These are phyloP conservation scores for Rhyacichthys aspro DNA, from an alignment of 2,797 vertebrate genomes.

Conservation along the genomic window DNA sequence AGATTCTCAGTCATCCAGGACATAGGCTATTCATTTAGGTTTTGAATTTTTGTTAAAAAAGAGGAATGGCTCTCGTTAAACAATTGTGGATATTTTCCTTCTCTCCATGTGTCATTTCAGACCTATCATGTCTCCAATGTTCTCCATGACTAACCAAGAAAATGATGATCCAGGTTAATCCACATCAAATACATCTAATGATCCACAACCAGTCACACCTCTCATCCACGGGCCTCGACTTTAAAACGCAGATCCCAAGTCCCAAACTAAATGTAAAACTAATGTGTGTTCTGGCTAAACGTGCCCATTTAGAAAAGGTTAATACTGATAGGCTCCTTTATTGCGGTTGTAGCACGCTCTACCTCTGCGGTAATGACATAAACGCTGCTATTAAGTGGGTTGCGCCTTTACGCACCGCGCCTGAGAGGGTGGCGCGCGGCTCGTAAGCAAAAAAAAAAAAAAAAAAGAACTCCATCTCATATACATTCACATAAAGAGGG, in stretches of 20 bases:
- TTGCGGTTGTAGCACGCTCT: slow-evolving; percentile 88
- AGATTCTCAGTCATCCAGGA: no score
- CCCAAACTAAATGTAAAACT: not conserved
- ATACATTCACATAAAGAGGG: slow-evolving; percentile 2
- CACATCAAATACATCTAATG: not conserved
- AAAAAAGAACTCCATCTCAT: not conserved
- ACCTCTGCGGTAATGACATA: slow-evolving; percentile 85
- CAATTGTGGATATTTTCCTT: no score
- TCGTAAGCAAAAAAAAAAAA: not conserved
- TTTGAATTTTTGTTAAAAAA: no score
- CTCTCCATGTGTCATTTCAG: not conserved
- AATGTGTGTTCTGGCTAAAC: not conserved
- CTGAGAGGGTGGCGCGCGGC: slow-evolving; percentile 73
- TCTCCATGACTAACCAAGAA: not conserved
- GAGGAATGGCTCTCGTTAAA: no score
- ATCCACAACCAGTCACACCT: not conserved
- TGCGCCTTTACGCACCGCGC: slow-evolving; percentile 71
- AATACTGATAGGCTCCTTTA: slow-evolving; percentile 81
- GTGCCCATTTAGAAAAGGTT: slow-evolving; percentile 82
- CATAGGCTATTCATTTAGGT: no score
- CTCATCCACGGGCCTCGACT: not conserved
- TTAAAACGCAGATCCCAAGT: not conserved
- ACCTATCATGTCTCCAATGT: not conserved
- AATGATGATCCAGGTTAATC: not conserved
- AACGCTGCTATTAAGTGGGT: slow-evolving; percentile 85